A percentile compares a stretch with the other conserved stretches of the same genome.
These are phyloP conservation scores for Harpegnathos saltator DNA, from an alignment of 1,140 invertebrate genomes.

Conservation along the genomic window DNA sequence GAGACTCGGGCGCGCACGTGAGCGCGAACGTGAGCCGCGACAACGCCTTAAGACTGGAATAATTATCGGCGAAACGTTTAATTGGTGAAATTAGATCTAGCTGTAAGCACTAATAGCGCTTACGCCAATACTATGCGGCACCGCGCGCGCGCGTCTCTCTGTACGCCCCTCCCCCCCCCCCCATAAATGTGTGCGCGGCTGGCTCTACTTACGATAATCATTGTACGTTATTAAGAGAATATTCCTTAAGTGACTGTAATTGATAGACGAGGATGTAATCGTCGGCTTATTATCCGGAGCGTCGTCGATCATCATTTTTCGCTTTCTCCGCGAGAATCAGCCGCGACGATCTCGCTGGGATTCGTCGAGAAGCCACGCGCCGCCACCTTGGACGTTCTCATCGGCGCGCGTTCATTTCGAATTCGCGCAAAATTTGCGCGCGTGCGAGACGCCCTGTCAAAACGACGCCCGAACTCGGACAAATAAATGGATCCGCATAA, in stretches of 20 bases:
- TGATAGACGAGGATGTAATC: slow-evolving; percentile 79
- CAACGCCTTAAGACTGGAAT: slow-evolving; percentile 60
- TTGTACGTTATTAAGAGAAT: slow-evolving; percentile 74
- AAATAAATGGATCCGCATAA: slow-evolving; percentile 38
- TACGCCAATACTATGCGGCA: neutral
- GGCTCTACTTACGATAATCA: slow-evolving; percentile 72
- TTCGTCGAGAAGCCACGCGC: too few relatives aligned
- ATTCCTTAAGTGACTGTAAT: slow-evolving; percentile 77
- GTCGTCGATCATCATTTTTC: neutral
- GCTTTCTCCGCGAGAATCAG: neutral
- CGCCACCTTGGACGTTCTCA: neutral
- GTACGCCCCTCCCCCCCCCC: too few relatives aligned
- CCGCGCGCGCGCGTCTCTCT: slow-evolving; percentile 5
- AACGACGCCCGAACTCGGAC: neutral
- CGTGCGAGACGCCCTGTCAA: neutral
- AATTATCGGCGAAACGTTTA: slow-evolving; percentile 76
- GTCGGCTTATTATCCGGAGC: slow-evolving; percentile 75
- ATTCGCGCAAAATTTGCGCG: neutral
- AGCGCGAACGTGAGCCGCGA: too few relatives aligned
- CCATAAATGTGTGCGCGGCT: neutral
- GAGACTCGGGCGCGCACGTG: neutral
- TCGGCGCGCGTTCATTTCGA: neutral
- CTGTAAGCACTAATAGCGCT: slow-evolving; percentile 64
- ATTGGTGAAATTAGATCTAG: slow-evolving; percentile 77
- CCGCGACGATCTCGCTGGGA: neutral